A percentile compares a stretch with the other conserved stretches of the same genome.
These are phyloP conservation scores for Lophius piscatorius DNA, from an alignment of 2,113 vertebrate species.

Conservation along the genomic window DNA sequence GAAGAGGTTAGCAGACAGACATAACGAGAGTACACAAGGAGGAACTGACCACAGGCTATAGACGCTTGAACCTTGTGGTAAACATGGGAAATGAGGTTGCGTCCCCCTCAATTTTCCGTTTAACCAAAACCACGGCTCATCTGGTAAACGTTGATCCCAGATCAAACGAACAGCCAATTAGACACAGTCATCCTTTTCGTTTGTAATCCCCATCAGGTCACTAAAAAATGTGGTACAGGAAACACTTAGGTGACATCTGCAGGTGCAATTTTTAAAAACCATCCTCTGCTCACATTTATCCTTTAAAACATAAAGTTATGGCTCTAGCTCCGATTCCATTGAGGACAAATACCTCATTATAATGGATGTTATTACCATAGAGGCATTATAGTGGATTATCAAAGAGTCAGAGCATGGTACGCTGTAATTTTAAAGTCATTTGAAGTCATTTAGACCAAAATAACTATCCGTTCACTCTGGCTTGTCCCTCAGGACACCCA, in stretches of 20 bases:
- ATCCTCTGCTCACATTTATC: not conserved
- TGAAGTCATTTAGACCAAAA: conserved; percentile 60
- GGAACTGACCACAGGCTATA: conserved; percentile 69
- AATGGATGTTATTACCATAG: conserved; percentile 56
- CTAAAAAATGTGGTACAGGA: conserved; percentile 53
- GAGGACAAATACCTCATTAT: conserved; percentile 33
- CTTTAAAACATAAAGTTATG: conserved; percentile 28
- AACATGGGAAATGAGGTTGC: conserved; percentile 77
- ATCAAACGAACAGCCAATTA: conserved; percentile 76
- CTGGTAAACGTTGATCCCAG: conserved; percentile 71
- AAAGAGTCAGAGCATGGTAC: conserved; percentile 51
- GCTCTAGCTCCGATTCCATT: conserved; percentile 29
- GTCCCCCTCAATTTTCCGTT: conserved; percentile 69
- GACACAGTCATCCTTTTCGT: conserved; percentile 66
- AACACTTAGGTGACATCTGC: conserved; percentile 65
- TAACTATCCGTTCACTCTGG: conserved; percentile 59
- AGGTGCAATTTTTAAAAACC: conserved; percentile 60
- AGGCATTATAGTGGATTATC: conserved; percentile 35
- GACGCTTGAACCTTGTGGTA: conserved; percentile 74
- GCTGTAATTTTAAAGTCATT: conserved; percentile 71
- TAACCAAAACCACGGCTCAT: conserved; percentile 69
- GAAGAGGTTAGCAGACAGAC: conserved; percentile 42
- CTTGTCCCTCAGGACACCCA: conserved; percentile 65
- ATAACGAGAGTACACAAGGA: conserved; percentile 47
- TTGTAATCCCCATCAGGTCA: conserved; percentile 50